Evolutionary conservation across 2,888 invertebrate species (phyloP).

Genomic region (Papilio elwesi): DNA sequence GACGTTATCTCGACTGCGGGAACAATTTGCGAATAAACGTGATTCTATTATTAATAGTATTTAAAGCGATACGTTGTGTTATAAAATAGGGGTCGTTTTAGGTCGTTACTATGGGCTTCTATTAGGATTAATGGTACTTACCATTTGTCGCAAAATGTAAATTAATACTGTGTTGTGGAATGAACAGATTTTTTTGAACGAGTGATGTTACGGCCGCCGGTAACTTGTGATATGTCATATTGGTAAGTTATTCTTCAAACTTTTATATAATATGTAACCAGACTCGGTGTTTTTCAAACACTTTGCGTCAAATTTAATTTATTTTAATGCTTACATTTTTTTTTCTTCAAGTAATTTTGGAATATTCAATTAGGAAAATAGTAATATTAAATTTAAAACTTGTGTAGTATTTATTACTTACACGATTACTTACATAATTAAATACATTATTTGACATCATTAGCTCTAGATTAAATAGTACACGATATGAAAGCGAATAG

Average conservation of each 20-base stretch:
- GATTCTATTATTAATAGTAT: constrained; percentile 28
- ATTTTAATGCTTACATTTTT: not conserved
- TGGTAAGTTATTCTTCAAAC: constrained; percentile 24
- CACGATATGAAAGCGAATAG: no score
- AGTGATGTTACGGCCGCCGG: constrained; percentile 9
- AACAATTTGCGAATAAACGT: constrained; percentile 32
- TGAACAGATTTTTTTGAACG: not conserved
- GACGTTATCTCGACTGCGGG: constrained; percentile 22
- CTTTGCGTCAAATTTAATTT: not conserved
- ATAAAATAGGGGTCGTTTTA: not conserved
- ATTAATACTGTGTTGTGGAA: constrained; percentile 35
- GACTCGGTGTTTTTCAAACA: not conserved
- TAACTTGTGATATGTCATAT: constrained; percentile 11
- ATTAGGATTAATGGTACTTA: constrained; percentile 24
- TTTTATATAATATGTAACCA: not conserved
- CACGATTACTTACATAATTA: no score
- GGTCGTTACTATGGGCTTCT: constrained; percentile 1
- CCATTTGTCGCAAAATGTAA: constrained; percentile 30
- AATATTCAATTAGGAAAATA: no score
- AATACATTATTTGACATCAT: no score
- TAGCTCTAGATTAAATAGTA: no score
- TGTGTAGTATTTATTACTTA: no score
- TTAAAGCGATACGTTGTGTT: constrained; percentile 20
- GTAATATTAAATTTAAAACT: no score
- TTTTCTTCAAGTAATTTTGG: not conserved